Evolutionary conservation across 2,888 invertebrate genomes (phyloP).

Genomic region (Mythimna lalbum): DNA sequence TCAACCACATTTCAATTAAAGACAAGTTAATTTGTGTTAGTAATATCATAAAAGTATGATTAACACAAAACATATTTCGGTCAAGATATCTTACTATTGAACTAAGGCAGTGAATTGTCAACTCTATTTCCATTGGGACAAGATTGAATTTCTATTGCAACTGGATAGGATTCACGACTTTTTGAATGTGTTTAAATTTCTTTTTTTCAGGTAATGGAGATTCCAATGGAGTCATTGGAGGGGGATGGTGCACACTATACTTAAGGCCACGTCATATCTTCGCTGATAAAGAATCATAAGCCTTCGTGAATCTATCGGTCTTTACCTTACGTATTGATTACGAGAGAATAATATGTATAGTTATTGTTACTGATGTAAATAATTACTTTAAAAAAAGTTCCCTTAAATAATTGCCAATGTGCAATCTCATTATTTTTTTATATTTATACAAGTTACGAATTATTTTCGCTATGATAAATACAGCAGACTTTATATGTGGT

Average conservation of each 20-base stretch:
- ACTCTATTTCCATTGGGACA: not conserved
- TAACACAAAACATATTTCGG: too few relatives aligned
- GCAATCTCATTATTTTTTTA: constrained; percentile 62
- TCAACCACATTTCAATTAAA: too few relatives aligned
- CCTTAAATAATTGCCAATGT: constrained; percentile 47
- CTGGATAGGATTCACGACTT: not conserved
- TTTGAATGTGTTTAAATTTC: not conserved
- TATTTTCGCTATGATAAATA: constrained; percentile 41
- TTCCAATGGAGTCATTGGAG: constrained; percentile 72
- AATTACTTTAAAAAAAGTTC: constrained; percentile 54
- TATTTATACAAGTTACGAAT: constrained; percentile 59
- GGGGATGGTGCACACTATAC: constrained; percentile 77
- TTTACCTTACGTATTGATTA: constrained; percentile 52
- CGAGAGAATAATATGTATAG: constrained; percentile 59
- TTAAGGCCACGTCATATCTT: constrained; percentile 71
- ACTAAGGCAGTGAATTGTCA: not conserved
- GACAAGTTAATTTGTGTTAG: too few relatives aligned
- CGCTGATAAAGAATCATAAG: constrained; percentile 61
- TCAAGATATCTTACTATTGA: too few relatives aligned
- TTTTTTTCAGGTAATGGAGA: constrained; percentile 71
- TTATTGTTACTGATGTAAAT: constrained; percentile 66
- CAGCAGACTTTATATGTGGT: constrained; percentile 36
- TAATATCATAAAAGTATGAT: too few relatives aligned
- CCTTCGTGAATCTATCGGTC: constrained; percentile 50
- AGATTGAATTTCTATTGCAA: not conserved